Evolutionary conservation across 2,113 vertebrate species (phyloP), one percentile per base, ranked within the genome.

Genomic region (Otis tarda): DNA sequence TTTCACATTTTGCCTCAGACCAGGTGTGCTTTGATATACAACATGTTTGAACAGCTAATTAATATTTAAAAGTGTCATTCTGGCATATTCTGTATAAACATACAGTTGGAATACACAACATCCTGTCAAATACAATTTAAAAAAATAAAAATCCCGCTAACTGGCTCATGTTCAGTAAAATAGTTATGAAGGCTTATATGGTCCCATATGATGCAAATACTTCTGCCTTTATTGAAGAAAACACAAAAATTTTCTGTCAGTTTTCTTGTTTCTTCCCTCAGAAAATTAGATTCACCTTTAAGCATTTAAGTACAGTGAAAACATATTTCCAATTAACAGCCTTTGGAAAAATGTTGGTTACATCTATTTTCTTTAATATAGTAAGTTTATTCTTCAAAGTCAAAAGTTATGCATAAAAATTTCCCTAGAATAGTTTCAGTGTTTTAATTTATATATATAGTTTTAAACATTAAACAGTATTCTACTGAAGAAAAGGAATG

Each of bases 1-100:
- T 91, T 94, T 92, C 57, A 82, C 69, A 82, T 91, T 94, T 87
- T 93, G 84, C 87, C 77, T 91, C n/a, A 91, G 65, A 96, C 86
- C 95, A 97, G 95, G 89, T 93, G 94, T 96, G 83, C 73, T 93
- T 92, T 95, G 92, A 95, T 91, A 89, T 67, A 82, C 24, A 93
- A 90, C 52, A 85, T 67, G 53, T 82, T 95, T 85, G 50, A 92
- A 82, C 45, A 89, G 33, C 67, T 94, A 95, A 95, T 96, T 95
- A 95, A 94, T 96, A 96, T 96, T 97, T 96, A 41, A 90, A 94
- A 83, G 28, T 84, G 83, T 89, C 74, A 55, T 85, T 93, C 59
- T 91, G 77, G 74, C 45, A 69, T 82, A 82, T 83, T 85, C n/a
- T 69, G n/a, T 87, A 75, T 68, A 89, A 95, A 79, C 28, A 69